A percentile compares a stretch with the other conserved stretches of the same genome.
Evolutionary conservation across 2,113 vertebrate genomes (phyloP).

Genomic region (Semnornis frantzii): DNA sequence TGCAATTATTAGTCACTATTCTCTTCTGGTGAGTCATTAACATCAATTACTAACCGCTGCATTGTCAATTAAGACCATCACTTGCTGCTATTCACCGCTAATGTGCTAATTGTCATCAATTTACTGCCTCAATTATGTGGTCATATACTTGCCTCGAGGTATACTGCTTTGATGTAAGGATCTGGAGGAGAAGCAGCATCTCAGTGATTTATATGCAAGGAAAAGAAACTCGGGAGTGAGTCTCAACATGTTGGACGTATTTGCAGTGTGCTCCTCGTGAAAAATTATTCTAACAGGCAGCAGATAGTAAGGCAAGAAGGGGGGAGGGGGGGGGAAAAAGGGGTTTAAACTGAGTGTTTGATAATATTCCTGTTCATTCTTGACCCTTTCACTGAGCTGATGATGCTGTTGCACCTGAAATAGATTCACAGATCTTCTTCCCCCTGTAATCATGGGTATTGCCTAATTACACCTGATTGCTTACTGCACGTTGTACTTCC

Average conservation of each 20-base stretch:
- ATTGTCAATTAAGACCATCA: conserved; percentile 54
- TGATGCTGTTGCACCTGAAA: background rate
- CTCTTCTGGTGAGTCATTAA: conserved; percentile 34
- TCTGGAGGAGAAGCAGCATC: background rate
- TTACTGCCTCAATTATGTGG: conserved; percentile 63
- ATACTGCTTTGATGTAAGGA: background rate
- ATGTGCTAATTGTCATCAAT: conserved; percentile 65
- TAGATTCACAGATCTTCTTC: background rate
- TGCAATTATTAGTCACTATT: conserved; percentile 29
- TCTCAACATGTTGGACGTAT: background rate
- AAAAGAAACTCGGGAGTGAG: background rate
- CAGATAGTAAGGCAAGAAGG: background rate
- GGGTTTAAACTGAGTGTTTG: background rate
- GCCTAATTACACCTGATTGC: conserved; percentile 39
- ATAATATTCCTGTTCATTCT: background rate
- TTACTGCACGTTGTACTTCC: background rate
- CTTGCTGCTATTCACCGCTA: conserved; percentile 53
- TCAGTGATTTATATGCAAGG: background rate
- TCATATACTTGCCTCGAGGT: conserved; percentile 46
- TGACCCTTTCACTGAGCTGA: background rate
- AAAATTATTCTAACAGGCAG: background rate
- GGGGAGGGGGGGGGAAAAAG: too few relatives aligned
- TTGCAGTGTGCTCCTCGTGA: background rate
- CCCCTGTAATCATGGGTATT: background rate
- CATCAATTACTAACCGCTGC: conserved; percentile 47